Base-by-base conservation (phyloP, 2,888 invertebrate species). In the Epinotia bilunana region DNA sequence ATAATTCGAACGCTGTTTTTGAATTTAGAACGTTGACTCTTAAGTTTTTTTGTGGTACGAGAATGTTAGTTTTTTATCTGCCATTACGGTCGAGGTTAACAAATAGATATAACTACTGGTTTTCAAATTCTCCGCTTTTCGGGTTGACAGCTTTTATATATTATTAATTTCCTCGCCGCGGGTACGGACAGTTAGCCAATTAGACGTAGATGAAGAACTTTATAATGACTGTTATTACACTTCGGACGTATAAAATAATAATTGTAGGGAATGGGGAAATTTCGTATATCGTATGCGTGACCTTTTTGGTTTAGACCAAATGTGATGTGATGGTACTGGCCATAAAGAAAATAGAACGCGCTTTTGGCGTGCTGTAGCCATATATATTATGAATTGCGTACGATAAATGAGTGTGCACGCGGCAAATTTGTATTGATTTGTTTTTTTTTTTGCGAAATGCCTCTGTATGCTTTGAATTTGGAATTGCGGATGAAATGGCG, bases 1-100 rank as follows among this genome's bases (percentile, higher is more conserved):
- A 93, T 93, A 94, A 91, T 93, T 93, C 91, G 91, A 92, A 90
- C 91, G 89, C 87, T 83, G 85, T 91, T 91, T 91, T 92, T 90
- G 87, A 92, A 92, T 92, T 90, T 92, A 88, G 93, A 91, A 91
- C 93, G 89, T 91, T 88, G 89, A 89, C 90, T 91, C 90, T 90
- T 89, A 86, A 85, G 83, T 84, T 87, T 84, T 88, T 84, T 81
- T 83, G 84, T 83, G 82, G 72, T 58, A 77, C 74, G 70, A 55
- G 74, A 71, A 71, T 74, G 71, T 72, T 60, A 72, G 55, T 53
- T 75, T 76, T 53, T 77, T 76, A 78, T 77, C 77, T 78, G 73
- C 75, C 73, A 76, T 76, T 76, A 77, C 78, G 67, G 74, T 77
- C 67, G 68, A 74, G 73, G 79, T 77, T 78, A 81, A 80, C 78